Evolutionary conservation across 2,797 vertebrate genomes (phyloP).

Genomic region (Halcyon leucocephala): DNA sequence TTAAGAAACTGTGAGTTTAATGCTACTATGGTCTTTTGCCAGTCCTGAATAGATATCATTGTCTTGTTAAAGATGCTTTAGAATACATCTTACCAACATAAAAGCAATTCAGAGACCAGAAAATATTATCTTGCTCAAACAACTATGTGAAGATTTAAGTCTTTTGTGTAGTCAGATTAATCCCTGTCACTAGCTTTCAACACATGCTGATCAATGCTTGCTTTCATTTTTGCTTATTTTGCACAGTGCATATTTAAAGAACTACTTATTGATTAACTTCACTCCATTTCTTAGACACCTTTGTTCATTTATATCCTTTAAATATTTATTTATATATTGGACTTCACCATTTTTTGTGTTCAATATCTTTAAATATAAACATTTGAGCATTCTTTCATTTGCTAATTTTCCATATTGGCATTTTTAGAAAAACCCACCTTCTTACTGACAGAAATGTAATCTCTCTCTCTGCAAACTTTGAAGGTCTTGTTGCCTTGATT

Average conservation of each 20-base stretch:
- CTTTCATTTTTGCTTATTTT: slow-evolving; percentile 14
- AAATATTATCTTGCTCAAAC: slow-evolving; percentile 7
- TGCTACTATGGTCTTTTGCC: neutral
- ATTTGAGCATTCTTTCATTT: neutral
- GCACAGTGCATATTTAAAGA: neutral
- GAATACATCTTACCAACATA: neutral
- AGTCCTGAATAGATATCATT: neutral
- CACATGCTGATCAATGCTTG: neutral
- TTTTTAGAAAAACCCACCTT: neutral
- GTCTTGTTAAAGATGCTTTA: neutral
- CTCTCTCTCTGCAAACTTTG: neutral
- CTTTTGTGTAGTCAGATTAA: slow-evolving; percentile 12
- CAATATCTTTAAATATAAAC: neutral
- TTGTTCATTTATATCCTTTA: neutral
- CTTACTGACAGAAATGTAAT: neutral
- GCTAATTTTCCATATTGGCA: neutral
- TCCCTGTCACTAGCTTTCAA: neutral
- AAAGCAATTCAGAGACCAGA: neutral
- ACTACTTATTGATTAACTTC: neutral
- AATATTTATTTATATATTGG: neutral
- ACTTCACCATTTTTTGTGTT: neutral
- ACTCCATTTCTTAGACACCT: neutral
- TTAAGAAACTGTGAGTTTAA: neutral
- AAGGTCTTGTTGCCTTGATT: neutral
- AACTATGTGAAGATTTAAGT: slow-evolving; percentile 8